Base-by-base conservation (phyloP, 2,113 vertebrate species). In the Channa maculata region DNA sequence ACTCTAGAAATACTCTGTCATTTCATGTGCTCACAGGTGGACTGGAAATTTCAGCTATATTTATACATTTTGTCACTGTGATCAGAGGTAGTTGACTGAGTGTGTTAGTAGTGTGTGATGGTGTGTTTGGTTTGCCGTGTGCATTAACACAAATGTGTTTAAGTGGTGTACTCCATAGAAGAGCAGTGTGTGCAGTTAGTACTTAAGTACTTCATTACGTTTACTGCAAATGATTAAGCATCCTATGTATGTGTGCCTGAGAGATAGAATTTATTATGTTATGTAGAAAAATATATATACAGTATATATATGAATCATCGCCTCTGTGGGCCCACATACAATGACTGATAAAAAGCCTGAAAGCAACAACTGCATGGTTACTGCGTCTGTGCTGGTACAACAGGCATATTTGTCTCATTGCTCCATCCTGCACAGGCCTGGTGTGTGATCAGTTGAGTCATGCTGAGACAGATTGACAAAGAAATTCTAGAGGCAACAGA, bases 351-450 rank as follows among this genome's bases (percentile, higher is more conserved):
- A 48, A 38, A 24, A 50, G 3, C 45, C 37, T 6, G 7, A 15
- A 53, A 41, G 48, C 39, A 49, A 24, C 58, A 54, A 63, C 45
- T 36, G 12, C 48, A 34, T 71, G 60, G 39, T 64, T 50, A 65
- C 44, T 1, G 12, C 48, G 65, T 62, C 54, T 58, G 50, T 59
- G 9, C 43, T 39, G 33, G 33, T 60, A 57, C 44, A 57, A 73
- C 65, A 81, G 41, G 84, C 33, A 77, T 84, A 75, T 63, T 73
- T 38, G 54, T 44, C 84, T 72, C 82, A 78, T 84, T 75, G 2
- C 57, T 54, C 37, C 45, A 14, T 75, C 64, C 55, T 71, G 77
- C 39, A 39, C 60, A 50, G 57, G 53, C 83, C 77, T 43, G 48
- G 15, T 48, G 82, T 67, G 58, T 12, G 34, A 81, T 71, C 59